Base-by-base conservation (phyloP, 2,888 invertebrate species). In the Fissipunctia ypsillon region DNA sequence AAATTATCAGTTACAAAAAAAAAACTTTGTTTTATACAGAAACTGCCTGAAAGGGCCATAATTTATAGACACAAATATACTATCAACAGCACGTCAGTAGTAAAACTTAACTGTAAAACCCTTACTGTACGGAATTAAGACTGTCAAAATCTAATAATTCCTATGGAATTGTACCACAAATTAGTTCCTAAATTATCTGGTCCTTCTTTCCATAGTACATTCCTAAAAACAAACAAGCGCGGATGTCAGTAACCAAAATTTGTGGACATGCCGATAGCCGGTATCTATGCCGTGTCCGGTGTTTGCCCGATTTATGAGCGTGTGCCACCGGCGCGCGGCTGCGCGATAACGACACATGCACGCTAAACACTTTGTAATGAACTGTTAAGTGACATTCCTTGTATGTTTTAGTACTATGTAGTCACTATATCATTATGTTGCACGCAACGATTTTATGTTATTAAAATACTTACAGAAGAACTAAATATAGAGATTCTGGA, bases 331-430 rank as follows among this genome's bases (percentile, higher is more conserved):
- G 35, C 43, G 52, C 41, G 22, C 50, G 52, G 41, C n/a, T n/a
- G 57, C 64, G 31, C 70, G 84, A 84, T 85, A 79, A 78, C 54
- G 78, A 59, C 72, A 76, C 68, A 59, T 35, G 25, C 68, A 79
- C 75, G 73, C 67, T 79, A 79, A 85, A 81, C 84, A 83, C 77
- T 78, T 79, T 74, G 72, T 81, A 76, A 83, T 84, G 70, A 83
- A 71, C 73, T 71, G 56, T 35, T 77, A 54, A 66, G 56, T 64
- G 43, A 57, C 48, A 64, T 76, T 70, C 31, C 41, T 68, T 77
- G 50, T 41, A 57, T 56, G 28, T 69, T 74, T 25, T 45, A 59
- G 22, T 45, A 28, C 7, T 41, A 45, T 50, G 41, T 28, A 14
- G 43, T 57, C 43, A 43, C 14, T 22, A 14, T 25, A 16, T 14